Percentiles rank a stretch among this genome's conserved stretches.
Evolutionary conservation across 2,888 invertebrate genomes (phyloP).

Genomic region (Myopa testacea): DNA sequence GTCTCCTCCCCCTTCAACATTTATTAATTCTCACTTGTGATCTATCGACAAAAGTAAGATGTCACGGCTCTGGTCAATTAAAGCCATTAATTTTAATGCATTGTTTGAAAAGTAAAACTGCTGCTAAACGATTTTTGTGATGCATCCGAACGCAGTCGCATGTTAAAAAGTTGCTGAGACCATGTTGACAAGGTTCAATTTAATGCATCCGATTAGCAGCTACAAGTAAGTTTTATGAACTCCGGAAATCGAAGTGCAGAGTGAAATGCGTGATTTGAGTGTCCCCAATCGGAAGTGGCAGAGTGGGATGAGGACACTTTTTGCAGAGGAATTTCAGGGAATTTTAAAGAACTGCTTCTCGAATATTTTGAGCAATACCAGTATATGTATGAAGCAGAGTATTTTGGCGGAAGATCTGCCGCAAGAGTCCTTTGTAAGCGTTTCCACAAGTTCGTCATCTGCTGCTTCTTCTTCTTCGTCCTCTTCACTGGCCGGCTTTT

Average conservation of each 20-base stretch:
- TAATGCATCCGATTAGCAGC: not conserved
- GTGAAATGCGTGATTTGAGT: too few species aligned
- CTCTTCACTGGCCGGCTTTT: too few species aligned
- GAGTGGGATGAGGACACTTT: too few species aligned
- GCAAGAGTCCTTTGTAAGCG: not conserved
- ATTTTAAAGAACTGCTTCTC: not conserved
- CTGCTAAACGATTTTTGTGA: not conserved
- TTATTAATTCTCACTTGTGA: constrained; percentile 12
- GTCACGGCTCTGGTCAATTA: constrained; percentile 28
- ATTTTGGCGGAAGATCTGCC: not conserved
- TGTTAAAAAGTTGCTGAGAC: not conserved
- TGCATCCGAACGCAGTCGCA: not conserved
- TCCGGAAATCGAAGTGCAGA: too few species aligned
- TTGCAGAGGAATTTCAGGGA: too few species aligned
- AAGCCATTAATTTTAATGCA: constrained; percentile 25
- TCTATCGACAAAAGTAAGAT: constrained; percentile 20
- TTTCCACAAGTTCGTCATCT: too few species aligned
- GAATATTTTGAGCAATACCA: not conserved
- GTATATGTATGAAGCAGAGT: not conserved
- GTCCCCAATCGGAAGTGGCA: too few species aligned
- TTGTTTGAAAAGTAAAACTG: constrained; percentile 16
- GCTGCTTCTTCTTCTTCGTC: too few species aligned
- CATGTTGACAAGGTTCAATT: not conserved
- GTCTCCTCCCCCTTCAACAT: too few species aligned
- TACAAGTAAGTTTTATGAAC: too few species aligned